Base-by-base conservation (phyloP, 1,140 invertebrate species). In the Procambarus virginalis region DNA sequence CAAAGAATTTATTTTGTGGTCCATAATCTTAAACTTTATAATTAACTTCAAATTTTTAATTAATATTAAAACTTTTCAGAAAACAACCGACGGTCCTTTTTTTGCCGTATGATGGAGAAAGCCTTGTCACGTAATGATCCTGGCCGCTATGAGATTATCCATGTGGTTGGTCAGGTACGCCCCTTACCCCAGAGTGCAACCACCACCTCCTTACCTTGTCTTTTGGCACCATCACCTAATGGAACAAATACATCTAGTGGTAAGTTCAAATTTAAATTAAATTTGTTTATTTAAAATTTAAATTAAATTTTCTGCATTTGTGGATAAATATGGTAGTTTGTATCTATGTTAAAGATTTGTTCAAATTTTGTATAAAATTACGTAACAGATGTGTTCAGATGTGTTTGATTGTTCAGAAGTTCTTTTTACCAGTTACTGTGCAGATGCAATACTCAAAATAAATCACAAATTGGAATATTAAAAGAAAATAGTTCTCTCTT, bases 141-240 rank as follows among this genome's bases (percentile, higher is more conserved):
- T 8, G 94, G 94, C 0, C 94, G 96, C 73, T 97, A 96, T 93
- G 95, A 97, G 90, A 93, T 95, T 6, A 96, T 96, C 22, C 95
- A 95, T 90, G 91, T 96, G 1, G 93, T 94, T 4, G 95, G 95
- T 22, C 87, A 89, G 20, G 34, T 89, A 20, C 70, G 76, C 34
- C 87, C 87, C 20, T 68, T 89, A 12, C 68, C 68, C 22, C 68
- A 73, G n/a, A 73, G 68, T 73, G 68, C 68, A 34, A 20, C 14
- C 8, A 3, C n/a, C 17, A 17, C 51, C 9, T 49, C 77, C 20
- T 49, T 49, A 6, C 20, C 49, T 51, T 55, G 20, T 77, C 55
- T 60, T 8, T 20, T 60, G 75, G 46, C 86, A 14, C 51, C 82
- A 3, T 55, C 76, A 12, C 60, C 80, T 58, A 51, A 34, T 4